Percentiles rank a stretch among this genome's conserved stretches.
Evolutionary conservation across 1,140 invertebrate genomes (phyloP).

Genomic region (Aphis craccivora): DNA sequence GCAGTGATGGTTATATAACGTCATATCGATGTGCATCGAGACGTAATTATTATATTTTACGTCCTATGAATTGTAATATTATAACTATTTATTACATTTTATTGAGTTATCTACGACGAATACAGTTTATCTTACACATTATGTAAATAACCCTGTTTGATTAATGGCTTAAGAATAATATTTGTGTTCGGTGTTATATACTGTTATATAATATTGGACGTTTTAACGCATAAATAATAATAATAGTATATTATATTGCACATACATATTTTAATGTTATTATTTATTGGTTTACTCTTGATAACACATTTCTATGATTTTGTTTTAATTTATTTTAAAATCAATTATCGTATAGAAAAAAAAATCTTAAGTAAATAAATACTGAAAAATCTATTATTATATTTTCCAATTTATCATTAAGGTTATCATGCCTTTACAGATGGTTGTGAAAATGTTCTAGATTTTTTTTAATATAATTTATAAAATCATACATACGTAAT

Average conservation of each 20-base stretch:
- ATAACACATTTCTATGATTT: not conserved
- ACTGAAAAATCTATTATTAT: not conserved
- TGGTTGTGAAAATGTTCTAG: not conserved
- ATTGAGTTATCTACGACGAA: not conserved
- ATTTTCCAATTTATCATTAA: not conserved
- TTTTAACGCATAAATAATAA: not conserved
- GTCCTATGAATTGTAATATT: not conserved
- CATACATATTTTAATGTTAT: not conserved
- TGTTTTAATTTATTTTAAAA: not conserved
- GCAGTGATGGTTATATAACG: not conserved
- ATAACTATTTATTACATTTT: not conserved
- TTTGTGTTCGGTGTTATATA: not conserved
- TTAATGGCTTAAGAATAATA: not conserved
- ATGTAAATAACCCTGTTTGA: not conserved
- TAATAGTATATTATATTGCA: not conserved
- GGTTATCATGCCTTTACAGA: not conserved
- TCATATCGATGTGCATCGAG: not conserved
- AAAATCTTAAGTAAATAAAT: not conserved
- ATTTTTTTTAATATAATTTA: not conserved
- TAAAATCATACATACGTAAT: not conserved
- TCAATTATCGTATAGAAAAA: too few relatives aligned
- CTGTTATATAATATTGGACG: not conserved
- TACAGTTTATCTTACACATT: not conserved
- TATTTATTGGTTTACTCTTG: not conserved
- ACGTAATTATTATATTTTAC: not conserved